These are phyloP conservation scores for Alfaro cultratus DNA, from an alignment of 2,797 vertebrate species.

Conservation along the genomic window DNA sequence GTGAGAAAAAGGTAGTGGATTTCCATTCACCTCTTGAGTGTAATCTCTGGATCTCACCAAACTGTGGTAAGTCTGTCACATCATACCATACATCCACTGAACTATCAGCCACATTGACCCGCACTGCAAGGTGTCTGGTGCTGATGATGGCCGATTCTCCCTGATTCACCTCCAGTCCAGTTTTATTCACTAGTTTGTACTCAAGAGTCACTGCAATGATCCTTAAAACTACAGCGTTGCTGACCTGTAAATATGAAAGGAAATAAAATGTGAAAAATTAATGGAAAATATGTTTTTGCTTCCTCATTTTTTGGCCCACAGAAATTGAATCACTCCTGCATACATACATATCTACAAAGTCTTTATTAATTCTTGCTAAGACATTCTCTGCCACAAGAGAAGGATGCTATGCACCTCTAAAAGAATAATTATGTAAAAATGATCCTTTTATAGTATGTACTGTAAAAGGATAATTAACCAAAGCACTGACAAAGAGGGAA, in stretches of 20 bases:
- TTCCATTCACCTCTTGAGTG: slow-evolving; percentile 85
- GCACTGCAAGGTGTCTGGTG: slow-evolving; percentile 81
- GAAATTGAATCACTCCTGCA: neutral
- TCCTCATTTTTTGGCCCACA: neutral
- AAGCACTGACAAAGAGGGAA: neutral
- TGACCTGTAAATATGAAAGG: slow-evolving; percentile 68
- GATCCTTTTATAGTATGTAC: too few relatives aligned
- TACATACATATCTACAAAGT: neutral
- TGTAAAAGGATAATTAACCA: neutral
- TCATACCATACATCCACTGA: slow-evolving; percentile 81
- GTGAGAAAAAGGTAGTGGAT: slow-evolving; percentile 81
- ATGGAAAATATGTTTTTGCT: neutral
- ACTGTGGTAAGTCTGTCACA: slow-evolving; percentile 80
- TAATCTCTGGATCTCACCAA: slow-evolving; percentile 85
- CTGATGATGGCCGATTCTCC: slow-evolving; percentile 79
- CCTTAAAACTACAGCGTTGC: slow-evolving; percentile 87
- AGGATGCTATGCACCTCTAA: neutral
- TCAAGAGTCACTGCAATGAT: slow-evolving; percentile 84
- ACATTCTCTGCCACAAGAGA: neutral
- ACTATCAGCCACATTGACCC: slow-evolving; percentile 78
- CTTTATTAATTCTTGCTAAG: neutral
- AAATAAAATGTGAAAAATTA: neutral
- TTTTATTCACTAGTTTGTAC: slow-evolving; percentile 84
- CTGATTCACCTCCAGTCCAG: slow-evolving; percentile 83
- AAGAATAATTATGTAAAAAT: too few relatives aligned